Evolutionary conservation across 2,797 vertebrate species (phyloP).

Genomic region (Nothura maculosa): DNA sequence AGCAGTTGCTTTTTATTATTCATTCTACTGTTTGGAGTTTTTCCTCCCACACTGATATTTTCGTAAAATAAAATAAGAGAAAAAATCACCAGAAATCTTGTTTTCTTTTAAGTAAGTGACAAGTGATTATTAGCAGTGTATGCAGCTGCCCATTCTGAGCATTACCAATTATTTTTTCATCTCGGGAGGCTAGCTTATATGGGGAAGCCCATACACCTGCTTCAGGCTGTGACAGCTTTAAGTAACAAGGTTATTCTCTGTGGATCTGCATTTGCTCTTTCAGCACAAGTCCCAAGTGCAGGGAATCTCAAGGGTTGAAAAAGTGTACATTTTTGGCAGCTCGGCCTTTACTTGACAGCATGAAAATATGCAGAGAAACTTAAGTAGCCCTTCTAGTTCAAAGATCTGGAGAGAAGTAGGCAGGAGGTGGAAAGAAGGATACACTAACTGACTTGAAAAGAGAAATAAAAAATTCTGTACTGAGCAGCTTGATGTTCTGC

Average conservation of each 20-base stretch:
- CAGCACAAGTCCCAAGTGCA: not conserved
- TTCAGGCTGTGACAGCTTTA: slow-evolving; percentile 11
- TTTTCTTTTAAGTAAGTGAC: not conserved
- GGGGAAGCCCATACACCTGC: not conserved
- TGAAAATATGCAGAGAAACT: slow-evolving; percentile 50
- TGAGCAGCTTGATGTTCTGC: not conserved
- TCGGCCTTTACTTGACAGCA: slow-evolving; percentile 12
- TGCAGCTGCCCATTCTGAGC: not conserved
- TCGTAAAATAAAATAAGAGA: not conserved
- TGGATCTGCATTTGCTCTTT: not conserved
- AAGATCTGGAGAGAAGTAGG: slow-evolving; percentile 40
- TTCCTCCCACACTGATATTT: not conserved
- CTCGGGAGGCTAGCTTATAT: not conserved
- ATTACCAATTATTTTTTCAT: not conserved
- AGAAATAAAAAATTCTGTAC: not conserved
- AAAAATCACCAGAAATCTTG: not conserved
- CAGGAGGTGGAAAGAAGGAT: slow-evolving; percentile 45
- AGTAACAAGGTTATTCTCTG: not conserved
- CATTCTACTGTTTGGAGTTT: not conserved
- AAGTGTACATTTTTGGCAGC: not conserved
- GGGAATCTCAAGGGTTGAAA: slow-evolving; percentile 6
- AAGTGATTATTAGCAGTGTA: not conserved
- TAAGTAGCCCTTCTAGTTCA: slow-evolving; percentile 15
- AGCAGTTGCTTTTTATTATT: slow-evolving; percentile 64
- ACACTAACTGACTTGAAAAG: slow-evolving; percentile 51